phyloP scores from a whole-genome alignment of 2,113 vertebrate genomes.

The Scophthalmus maximus region DNA sequence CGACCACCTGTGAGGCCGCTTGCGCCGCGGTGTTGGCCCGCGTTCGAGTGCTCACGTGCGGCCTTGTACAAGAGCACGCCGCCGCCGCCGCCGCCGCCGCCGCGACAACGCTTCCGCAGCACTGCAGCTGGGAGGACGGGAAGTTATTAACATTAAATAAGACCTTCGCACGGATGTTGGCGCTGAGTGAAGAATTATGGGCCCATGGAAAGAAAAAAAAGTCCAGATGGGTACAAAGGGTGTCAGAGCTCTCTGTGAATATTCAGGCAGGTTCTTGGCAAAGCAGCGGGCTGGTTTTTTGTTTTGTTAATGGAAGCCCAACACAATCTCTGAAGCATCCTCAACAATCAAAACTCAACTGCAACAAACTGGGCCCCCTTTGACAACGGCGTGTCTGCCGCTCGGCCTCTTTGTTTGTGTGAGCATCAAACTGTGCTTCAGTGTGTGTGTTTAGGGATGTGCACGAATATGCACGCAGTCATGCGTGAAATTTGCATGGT shows the following conservation, averaged over 20 bases:
- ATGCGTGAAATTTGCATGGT: slow-evolving; percentile 72
- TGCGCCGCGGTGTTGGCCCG: slow-evolving; percentile 61
- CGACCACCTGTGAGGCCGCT: slow-evolving; percentile 73
- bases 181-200: slow-evolving; percentile 2
- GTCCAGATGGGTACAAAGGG: slow-evolving; percentile 64
- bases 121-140: slow-evolving; percentile 35
- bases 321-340: slow-evolving; percentile 49
- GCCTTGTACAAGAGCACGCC: slow-evolving; percentile 13
- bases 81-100: slow-evolving; percentile 16
- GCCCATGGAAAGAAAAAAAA: slow-evolving; percentile 19
- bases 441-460: slow-evolving; percentile 20
- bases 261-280: slow-evolving; percentile 63
- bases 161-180: slow-evolving; percentile 22
- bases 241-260: slow-evolving; percentile 39
- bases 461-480: slow-evolving; percentile 42
- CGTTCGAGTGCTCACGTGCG: slow-evolving; percentile 10
- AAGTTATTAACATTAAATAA: slow-evolving; percentile 48
- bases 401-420: slow-evolving; percentile 25
- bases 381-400: slow-evolving; percentile 23
- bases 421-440: slow-evolving; percentile 27
- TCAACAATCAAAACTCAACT: slow-evolving; percentile 42
- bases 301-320: not conserved
- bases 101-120: slow-evolving; percentile 16
- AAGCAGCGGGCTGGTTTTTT: slow-evolving; percentile 41
- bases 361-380: slow-evolving; percentile 38